Conservation (phyloP, 2,797 vertebrate genomes). For the Girardinus metallicus region DNA sequence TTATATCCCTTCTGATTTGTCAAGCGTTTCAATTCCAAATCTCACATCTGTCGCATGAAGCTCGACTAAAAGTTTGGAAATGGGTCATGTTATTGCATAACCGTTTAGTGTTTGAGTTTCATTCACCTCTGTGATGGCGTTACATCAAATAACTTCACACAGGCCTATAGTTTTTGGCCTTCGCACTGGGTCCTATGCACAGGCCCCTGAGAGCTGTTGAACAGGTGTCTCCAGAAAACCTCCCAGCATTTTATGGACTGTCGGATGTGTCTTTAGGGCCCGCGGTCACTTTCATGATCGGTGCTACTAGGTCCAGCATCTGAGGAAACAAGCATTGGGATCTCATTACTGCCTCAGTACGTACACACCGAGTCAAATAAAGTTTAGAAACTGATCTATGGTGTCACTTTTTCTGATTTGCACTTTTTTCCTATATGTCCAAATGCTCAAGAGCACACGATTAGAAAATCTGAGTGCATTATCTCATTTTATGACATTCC, state of each 20-base stretch:
- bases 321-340: constrained; percentile 58
- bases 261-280: constrained; percentile 55
- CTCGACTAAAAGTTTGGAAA: constrained; percentile 36
- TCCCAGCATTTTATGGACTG: constrained; percentile 50
- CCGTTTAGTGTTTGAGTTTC: constrained; percentile 47
- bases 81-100: constrained; percentile 55
- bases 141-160: constrained; percentile 58
- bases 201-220: constrained; percentile 33
- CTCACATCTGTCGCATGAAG: constrained; percentile 55
- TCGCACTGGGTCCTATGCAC: constrained; percentile 27
- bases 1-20: constrained; percentile 39
- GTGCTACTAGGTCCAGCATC: constrained; percentile 26
- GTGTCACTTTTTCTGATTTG: constrained; percentile 66
- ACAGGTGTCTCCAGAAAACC: constrained; percentile 64
- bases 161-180: constrained; percentile 31
- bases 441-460: constrained; percentile 20
- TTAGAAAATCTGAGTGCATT: constrained; percentile 47
- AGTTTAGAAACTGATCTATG: constrained; percentile 44
- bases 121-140: constrained; percentile 52
- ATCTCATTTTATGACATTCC: constrained; percentile 43
- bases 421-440: constrained; percentile 46
- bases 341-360: constrained; percentile 60
- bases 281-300: constrained; percentile 35
- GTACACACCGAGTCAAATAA: constrained; percentile 61
- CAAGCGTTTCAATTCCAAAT: constrained; percentile 34